These are phyloP conservation scores for Maniola jurtina DNA, from an alignment of 1,140 invertebrate genomes.

Conservation along the genomic window DNA sequence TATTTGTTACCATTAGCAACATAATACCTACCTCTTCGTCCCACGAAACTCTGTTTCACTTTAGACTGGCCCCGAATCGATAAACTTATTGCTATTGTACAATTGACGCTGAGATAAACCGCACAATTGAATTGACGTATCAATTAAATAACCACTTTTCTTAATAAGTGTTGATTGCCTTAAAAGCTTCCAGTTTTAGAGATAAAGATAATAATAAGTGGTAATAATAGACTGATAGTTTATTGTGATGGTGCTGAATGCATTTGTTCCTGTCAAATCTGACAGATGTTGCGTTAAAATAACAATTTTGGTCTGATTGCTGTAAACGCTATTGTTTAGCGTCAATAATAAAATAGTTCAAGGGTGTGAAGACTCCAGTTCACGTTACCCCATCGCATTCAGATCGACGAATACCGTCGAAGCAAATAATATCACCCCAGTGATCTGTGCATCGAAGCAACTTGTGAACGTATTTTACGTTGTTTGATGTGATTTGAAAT, in stretches of 20 bases:
- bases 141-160: slow-evolving; percentile 67
- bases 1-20: background rate
- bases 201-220: slow-evolving; percentile 34
- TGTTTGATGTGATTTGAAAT: no score
- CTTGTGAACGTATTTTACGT: no score
- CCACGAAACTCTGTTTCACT: background rate
- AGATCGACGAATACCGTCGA: no score
- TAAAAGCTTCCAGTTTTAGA: slow-evolving; percentile 54
- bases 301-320: slow-evolving; percentile 20
- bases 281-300: slow-evolving; percentile 19
- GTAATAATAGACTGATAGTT: slow-evolving; percentile 25
- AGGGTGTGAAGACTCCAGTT: no score
- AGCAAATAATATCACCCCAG: no score
- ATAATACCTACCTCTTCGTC: background rate
- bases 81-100: slow-evolving; percentile 32
- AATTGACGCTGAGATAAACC: slow-evolving; percentile 49
- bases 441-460: no score
- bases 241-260: background rate
- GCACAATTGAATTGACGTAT: slow-evolving; percentile 59
- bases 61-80: slow-evolving; percentile 28
- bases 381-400: no score
- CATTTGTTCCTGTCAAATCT: slow-evolving; percentile 6
- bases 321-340: slow-evolving; percentile 26
- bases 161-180: slow-evolving; percentile 61
- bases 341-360: background rate